Conservation (phyloP, 2,888 invertebrate species). For the Apantesis nais region DNA sequence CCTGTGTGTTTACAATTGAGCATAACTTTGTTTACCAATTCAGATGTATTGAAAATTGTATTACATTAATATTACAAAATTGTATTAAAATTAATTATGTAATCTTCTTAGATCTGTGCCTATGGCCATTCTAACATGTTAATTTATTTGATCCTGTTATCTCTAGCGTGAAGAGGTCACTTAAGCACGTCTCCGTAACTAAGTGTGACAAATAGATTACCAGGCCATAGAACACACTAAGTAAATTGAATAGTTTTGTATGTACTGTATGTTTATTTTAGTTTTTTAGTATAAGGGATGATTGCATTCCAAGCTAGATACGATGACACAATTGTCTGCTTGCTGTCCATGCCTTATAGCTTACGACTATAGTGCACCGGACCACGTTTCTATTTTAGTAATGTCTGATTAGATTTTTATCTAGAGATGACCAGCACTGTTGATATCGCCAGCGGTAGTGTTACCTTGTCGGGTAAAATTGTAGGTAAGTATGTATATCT, state of each 20-base stretch:
- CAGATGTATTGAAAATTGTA: neutral
- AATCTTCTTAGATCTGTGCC: neutral
- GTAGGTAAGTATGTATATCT: neutral
- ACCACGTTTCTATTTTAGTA: neutral
- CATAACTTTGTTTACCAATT: neutral
- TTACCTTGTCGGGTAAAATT: neutral
- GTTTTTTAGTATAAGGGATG: neutral
- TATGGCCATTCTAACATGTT: conserved; percentile 11
- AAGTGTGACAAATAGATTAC: conserved; percentile 49
- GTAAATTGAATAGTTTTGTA: conserved; percentile 22
- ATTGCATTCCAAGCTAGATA: neutral
- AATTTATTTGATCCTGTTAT: conserved; percentile 40
- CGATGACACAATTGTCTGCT: neutral
- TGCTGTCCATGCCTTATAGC: neutral
- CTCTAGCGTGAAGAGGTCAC: conserved; percentile 27
- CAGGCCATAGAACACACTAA: conserved; percentile 40
- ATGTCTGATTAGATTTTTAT: neutral
- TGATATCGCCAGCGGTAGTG: neutral
- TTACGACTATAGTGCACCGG: neutral
- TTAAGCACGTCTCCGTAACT: conserved; percentile 19
- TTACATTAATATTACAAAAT: no score
- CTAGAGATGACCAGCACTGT: neutral
- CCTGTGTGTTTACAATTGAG: no score
- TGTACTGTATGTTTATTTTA: neutral
- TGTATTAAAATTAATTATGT: neutral